Evolutionary conservation across 2,888 invertebrate species (phyloP).

Genomic region (Rotaria magnacalcarata): DNA sequence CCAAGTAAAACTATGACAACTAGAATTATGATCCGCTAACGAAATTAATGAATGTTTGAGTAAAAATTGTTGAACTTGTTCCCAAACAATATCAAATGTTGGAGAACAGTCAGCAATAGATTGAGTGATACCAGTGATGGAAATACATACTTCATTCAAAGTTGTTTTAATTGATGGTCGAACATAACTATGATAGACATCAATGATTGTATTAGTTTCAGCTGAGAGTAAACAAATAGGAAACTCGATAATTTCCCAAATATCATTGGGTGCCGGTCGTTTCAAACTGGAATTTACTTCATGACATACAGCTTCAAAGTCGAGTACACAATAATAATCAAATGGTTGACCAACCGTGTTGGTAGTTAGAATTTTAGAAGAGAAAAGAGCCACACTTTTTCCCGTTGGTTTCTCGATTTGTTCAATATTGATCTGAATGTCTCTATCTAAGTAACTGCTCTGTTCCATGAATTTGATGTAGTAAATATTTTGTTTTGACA

Average conservation of each 20-base stretch:
- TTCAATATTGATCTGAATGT: too few relatives aligned
- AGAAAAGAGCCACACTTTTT: too few relatives aligned
- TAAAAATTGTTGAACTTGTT: not conserved
- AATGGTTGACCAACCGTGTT: not conserved
- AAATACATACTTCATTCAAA: constrained; percentile 35
- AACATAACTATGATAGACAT: constrained; percentile 42
- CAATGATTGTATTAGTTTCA: constrained; percentile 30
- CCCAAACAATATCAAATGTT: not conserved
- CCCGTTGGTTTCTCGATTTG: too few relatives aligned
- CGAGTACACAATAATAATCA: not conserved
- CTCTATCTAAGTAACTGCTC: too few relatives aligned
- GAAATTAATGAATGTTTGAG: not conserved
- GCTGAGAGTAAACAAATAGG: constrained; percentile 38
- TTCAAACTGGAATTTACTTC: not conserved
- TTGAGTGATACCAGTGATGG: constrained; percentile 21
- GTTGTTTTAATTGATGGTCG: constrained; percentile 24
- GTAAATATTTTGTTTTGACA: too few relatives aligned
- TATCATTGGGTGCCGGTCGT: not conserved
- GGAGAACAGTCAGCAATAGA: not conserved
- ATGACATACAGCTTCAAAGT: not conserved
- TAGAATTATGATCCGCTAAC: not conserved
- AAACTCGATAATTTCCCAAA: constrained; percentile 44
- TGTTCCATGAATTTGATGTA: too few relatives aligned
- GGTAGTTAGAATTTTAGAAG: not conserved
- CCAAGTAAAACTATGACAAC: constrained; percentile 34